Conservation (phyloP, 2,113 vertebrate species). For the Mesembrinibis cayennensis region DNA sequence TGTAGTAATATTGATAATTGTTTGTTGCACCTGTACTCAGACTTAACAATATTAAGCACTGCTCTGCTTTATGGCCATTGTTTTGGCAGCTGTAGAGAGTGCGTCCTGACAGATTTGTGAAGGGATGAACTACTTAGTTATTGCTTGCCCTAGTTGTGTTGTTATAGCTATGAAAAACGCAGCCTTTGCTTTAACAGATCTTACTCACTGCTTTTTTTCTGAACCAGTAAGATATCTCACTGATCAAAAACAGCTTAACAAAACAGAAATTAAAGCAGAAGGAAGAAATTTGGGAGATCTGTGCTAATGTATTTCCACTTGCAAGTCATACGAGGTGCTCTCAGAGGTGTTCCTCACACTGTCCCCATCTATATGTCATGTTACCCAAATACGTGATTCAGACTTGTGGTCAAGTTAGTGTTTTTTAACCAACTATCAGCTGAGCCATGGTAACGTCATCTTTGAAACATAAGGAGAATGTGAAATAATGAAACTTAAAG, state of each 20-base stretch:
- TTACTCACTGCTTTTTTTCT: background rate
- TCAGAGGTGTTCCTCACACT: background rate
- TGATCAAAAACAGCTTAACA: background rate
- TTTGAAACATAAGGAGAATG: background rate
- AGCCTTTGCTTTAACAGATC: background rate
- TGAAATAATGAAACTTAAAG: background rate
- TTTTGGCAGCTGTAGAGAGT: slow-evolving; percentile 1
- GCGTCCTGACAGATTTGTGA: background rate
- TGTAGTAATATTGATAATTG: background rate
- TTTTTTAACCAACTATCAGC: background rate
- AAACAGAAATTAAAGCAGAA: slow-evolving; percentile 4
- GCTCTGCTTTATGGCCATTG: background rate
- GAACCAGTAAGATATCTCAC: background rate
- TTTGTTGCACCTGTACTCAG: background rate
- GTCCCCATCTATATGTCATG: background rate
- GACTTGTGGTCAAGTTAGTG: background rate
- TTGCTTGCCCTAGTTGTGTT: background rate
- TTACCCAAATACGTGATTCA: background rate
- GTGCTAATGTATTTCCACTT: background rate
- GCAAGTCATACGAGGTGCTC: background rate
- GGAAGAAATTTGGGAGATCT: background rate
- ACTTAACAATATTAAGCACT: background rate
- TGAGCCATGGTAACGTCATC: background rate
- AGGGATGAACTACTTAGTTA: background rate
- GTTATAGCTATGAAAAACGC: background rate